A percentile compares a stretch with the other conserved stretches of the same genome.
These are phyloP conservation scores for Hemithea aestivaria DNA, from an alignment of 2,888 invertebrate species.

Conservation along the genomic window DNA sequence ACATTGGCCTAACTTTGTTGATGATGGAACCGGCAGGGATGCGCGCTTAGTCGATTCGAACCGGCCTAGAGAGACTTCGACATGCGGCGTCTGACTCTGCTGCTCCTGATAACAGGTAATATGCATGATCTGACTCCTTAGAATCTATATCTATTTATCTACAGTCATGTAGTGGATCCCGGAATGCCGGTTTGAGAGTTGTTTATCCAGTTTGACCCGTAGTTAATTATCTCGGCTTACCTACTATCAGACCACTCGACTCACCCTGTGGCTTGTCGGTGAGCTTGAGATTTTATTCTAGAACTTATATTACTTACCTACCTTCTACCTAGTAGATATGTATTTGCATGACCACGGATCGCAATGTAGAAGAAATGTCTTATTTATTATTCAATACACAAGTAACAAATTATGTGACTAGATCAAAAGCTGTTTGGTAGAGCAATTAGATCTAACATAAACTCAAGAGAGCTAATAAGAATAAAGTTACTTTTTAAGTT, in stretches of 20 bases:
- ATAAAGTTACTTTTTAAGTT: too few relatives aligned
- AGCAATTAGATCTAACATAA: too few relatives aligned
- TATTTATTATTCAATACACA: too few relatives aligned
- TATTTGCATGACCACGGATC: too few relatives aligned
- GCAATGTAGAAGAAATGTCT: too few relatives aligned
- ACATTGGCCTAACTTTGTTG: slow-evolving; percentile 58
- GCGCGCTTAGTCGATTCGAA: slow-evolving; percentile 43
- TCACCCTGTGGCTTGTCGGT: background rate
- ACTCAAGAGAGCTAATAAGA: too few relatives aligned
- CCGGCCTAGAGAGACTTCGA: slow-evolving; percentile 41
- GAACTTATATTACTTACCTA: too few relatives aligned
- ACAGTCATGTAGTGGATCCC: slow-evolving; percentile 10
- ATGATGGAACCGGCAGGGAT: slow-evolving; percentile 53
- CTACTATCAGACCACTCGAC: background rate
- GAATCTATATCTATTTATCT: background rate
- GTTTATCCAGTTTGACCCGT: slow-evolving; percentile 20
- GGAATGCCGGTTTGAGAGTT: slow-evolving; percentile 21
- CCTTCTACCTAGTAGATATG: too few relatives aligned
- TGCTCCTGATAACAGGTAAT: slow-evolving; percentile 69
- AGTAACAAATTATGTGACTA: too few relatives aligned
- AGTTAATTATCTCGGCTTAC: slow-evolving; percentile 2
- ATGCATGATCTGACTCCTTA: slow-evolving; percentile 15
- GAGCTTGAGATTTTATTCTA: too few relatives aligned
- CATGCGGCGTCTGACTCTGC: slow-evolving; percentile 64
- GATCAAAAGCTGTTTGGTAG: too few relatives aligned